Percentiles rank a stretch among this genome's conserved stretches.
Conservation (phyloP, 2,797 vertebrate species). For the Ataeniobius toweri region DNA sequence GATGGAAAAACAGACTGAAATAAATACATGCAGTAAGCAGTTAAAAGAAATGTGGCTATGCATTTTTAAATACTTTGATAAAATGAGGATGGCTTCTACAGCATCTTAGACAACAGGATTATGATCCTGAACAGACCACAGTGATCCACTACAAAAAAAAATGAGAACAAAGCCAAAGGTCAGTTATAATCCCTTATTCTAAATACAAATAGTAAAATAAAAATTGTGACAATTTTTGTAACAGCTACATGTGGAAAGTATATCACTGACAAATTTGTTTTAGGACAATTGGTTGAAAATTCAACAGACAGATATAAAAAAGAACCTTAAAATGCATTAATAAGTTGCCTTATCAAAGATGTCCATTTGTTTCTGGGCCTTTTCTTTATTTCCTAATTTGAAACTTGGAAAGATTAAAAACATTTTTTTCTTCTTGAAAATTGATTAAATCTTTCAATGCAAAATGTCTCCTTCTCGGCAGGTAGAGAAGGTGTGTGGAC, state of each 20-base stretch:
- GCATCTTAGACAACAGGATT: too few species aligned
- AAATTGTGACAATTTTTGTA: background rate
- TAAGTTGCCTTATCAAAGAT: background rate
- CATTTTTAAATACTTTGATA: too few species aligned
- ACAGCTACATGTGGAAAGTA: background rate
- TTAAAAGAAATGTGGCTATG: too few species aligned
- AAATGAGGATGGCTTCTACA: too few species aligned
- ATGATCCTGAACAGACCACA: background rate
- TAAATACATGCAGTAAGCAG: too few species aligned
- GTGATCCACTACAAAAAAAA: background rate
- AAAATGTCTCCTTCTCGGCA: slow-evolving; percentile 35
- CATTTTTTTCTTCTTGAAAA: background rate
- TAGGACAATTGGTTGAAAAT: background rate
- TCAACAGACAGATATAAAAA: background rate
- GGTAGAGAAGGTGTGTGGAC: slow-evolving; percentile 81
- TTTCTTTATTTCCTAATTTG: background rate
- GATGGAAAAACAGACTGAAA: too few species aligned
- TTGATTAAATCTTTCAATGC: background rate
- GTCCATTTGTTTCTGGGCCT: background rate
- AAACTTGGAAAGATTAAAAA: background rate
- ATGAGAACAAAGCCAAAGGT: background rate
- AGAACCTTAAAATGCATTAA: background rate
- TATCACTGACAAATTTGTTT: background rate
- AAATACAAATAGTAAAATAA: background rate
- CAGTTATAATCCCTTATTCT: background rate